Conservation (phyloP, 2,113 vertebrate genomes). For the Brachyhypopomus occidentalis region DNA sequence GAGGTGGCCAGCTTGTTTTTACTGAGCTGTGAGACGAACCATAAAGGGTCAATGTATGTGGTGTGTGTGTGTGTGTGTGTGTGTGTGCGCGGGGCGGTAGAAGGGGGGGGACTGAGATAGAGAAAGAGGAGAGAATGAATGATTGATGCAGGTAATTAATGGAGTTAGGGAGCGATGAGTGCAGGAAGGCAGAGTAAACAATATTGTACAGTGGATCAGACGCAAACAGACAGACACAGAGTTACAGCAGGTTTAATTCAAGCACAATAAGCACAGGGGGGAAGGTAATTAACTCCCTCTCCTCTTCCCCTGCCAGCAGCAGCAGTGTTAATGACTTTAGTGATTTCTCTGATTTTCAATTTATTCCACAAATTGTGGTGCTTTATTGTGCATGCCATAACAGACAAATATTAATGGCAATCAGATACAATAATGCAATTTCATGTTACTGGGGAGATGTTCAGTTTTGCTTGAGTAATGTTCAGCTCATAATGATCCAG, state of each 20-base stretch:
- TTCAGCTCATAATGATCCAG: background rate
- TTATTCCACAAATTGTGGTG: conserved; percentile 48
- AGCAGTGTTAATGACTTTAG: conserved; percentile 58
- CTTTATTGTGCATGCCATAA: conserved; percentile 29
- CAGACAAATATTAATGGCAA: conserved; percentile 32
- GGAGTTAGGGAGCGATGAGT: conserved; percentile 45
- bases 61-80: too few relatives aligned
- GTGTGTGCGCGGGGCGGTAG: too few relatives aligned
- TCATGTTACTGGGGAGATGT: background rate
- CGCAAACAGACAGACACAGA: conserved; percentile 37
- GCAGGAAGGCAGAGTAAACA: conserved; percentile 47
- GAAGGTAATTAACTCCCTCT: conserved; percentile 53
- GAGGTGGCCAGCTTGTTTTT: conserved; percentile 32
- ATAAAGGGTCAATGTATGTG: background rate
- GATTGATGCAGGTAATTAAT: conserved; percentile 63
- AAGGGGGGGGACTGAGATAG: too few relatives aligned
- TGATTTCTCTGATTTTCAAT: conserved; percentile 63
- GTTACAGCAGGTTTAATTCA: conserved; percentile 38
- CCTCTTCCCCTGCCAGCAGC: conserved; percentile 34
- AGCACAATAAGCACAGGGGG: conserved; percentile 37
- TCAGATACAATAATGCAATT: conserved; percentile 23
- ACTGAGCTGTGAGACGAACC: conserved; percentile 23
- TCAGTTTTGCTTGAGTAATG: background rate
- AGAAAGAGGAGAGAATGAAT: conserved; percentile 33
- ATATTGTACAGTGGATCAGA: conserved; percentile 19